Evolutionary conservation across 2,797 vertebrate genomes (phyloP).

Genomic region (Pseudochaenichthys georgianus): DNA sequence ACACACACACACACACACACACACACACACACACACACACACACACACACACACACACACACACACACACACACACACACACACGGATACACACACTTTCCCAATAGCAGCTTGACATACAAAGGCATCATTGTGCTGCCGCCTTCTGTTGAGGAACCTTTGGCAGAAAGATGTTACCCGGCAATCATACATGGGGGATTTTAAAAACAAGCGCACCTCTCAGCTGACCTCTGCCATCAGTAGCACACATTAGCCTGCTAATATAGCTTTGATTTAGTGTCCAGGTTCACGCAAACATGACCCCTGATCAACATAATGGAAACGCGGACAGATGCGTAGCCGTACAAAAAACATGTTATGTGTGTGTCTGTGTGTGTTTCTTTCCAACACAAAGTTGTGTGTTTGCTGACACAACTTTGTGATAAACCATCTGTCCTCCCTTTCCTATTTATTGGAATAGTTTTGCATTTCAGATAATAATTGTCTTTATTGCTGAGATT

Average conservation of each 20-base stretch:
- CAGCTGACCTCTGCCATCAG: slow-evolving; percentile 79
- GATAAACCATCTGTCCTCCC: slow-evolving; percentile 45
- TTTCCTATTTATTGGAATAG: slow-evolving; percentile 6
- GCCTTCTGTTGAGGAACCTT: slow-evolving; percentile 73
- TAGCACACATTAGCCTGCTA: slow-evolving; percentile 74
- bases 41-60: no score
- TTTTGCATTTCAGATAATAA: slow-evolving; percentile 4
- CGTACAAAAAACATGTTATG: slow-evolving; percentile 11
- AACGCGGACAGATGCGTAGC: slow-evolving; percentile 54
- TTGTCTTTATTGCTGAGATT: slow-evolving; percentile 9
- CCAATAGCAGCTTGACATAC: slow-evolving; percentile 67
- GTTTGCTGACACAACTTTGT: slow-evolving; percentile 54
- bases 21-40: no score
- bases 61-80: slow-evolving; percentile 27
- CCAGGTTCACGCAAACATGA: slow-evolving; percentile 82
- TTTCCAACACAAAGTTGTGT: no score
- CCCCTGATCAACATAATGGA: slow-evolving; percentile 79
- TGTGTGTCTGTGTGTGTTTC: slow-evolving; percentile 16
- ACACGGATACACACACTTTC: slow-evolving; percentile 52
- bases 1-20: no score
- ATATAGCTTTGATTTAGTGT: slow-evolving; percentile 84
- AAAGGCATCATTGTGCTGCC: slow-evolving; percentile 80
- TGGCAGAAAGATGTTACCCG: slow-evolving; percentile 73
- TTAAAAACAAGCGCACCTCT: slow-evolving; percentile 76
- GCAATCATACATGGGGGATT: slow-evolving; percentile 67